Conservation (phyloP, 1,140 invertebrate species). For the Thalassaphorura encarpata region DNA sequence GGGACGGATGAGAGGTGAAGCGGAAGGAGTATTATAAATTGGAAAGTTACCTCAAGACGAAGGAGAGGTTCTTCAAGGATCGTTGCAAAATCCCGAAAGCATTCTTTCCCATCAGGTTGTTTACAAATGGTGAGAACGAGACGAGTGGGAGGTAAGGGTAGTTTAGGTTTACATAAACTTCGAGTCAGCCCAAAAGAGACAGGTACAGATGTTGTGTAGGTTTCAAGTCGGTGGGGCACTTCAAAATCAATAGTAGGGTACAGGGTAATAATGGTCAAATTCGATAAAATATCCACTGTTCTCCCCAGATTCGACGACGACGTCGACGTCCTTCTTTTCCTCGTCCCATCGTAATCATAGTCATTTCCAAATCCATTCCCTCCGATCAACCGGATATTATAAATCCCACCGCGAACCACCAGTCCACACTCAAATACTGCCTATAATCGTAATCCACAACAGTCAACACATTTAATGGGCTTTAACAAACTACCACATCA, state of each 20-base stretch:
- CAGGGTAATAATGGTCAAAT: constrained; percentile 5
- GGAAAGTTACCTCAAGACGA: constrained; percentile 24
- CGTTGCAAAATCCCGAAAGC: constrained; percentile 7
- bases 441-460: constrained; percentile 3
- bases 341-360: background rate
- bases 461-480: no score
- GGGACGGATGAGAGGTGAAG: no score
- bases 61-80: constrained; percentile 16
- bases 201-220: constrained; percentile 20
- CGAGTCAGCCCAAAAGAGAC: constrained; percentile 23
- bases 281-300: background rate
- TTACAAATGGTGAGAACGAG: constrained; percentile 19
- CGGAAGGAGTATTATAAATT: no score
- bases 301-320: no score
- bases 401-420: constrained; percentile 23
- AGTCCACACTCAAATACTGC: constrained; percentile 26
- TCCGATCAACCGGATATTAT: constrained; percentile 10
- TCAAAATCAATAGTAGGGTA: constrained; percentile 30
- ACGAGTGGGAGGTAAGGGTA: constrained; percentile 16
- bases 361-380: background rate
- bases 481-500: no score
- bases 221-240: constrained; percentile 24
- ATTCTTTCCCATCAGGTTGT: constrained; percentile 5
- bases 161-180: constrained; percentile 22
- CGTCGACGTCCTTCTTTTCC: background rate